Conservation (phyloP, 2,888 invertebrate species). For the Caenorhabditis plicata region DNA sequence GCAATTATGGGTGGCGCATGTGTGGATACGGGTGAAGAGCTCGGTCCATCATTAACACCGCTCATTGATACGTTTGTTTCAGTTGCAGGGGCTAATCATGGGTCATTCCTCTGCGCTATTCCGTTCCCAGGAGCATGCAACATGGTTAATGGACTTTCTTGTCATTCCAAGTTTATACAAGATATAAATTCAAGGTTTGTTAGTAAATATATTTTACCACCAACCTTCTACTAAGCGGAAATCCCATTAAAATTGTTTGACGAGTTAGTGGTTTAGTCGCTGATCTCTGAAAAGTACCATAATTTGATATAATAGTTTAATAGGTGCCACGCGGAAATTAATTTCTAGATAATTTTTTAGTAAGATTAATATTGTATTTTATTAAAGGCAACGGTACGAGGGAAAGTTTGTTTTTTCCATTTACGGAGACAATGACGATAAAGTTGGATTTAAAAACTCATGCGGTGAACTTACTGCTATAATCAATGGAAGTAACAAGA, state of each 20-base stretch:
- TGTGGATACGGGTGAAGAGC: conserved; percentile 57
- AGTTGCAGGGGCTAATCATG: conserved; percentile 55
- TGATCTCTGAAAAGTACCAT: too few relatives aligned
- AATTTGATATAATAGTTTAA: too few relatives aligned
- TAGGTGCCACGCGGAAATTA: too few relatives aligned
- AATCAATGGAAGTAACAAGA: conserved; percentile 48
- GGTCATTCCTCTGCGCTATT: conserved; percentile 57
- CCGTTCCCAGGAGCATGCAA: conserved; percentile 61
- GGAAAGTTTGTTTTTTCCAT: conserved; percentile 55
- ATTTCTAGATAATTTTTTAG: too few relatives aligned
- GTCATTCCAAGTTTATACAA: conserved; percentile 49
- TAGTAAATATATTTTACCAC: too few relatives aligned
- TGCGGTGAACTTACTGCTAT: conserved; percentile 55
- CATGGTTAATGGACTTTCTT: conserved; percentile 53
- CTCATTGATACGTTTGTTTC: conserved; percentile 56
- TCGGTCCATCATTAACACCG: conserved; percentile 53
- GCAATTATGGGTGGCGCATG: conserved; percentile 51
- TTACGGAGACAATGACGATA: conserved; percentile 55
- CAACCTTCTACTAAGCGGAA: too few relatives aligned
- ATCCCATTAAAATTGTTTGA: too few relatives aligned
- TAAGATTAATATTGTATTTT: not conserved
- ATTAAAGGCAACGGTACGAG: conserved; percentile 49
- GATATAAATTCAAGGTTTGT: conserved; percentile 54
- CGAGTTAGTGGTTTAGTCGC: too few relatives aligned
- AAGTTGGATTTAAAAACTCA: conserved; percentile 53